Evolutionary conservation across 1,140 invertebrate genomes (phyloP), one percentile per base, ranked within the genome.

Genomic region (Tetramorium alpestre): DNA sequence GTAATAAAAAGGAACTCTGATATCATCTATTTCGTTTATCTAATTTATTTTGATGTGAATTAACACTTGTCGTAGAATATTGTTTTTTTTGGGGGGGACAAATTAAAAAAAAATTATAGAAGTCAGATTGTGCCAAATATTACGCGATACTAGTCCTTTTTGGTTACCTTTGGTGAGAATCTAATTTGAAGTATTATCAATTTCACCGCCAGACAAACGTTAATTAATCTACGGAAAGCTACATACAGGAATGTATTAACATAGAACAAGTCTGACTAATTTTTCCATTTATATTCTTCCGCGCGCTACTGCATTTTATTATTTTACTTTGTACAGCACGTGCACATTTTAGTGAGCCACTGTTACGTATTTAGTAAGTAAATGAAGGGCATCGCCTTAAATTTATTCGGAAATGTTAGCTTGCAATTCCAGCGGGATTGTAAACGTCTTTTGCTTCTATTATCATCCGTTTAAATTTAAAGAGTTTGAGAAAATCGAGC

Each of bases 11-110:
- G 22, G 67, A 82, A 80, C 75, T 89, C 67, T 69, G 73, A 76
- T 72, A 85, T 88, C 84, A 77, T 85, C 85, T 76, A 86, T 72
- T 89, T 87, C 65, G 82, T 92, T 88, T 76, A 85, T 62, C 80
- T 89, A 88, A 89, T 89, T 92, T 88, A 56, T 87, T 84, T 88
- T 88, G 69, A 78, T 54, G 6, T 10, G 33, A 22, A 60, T 3
- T 44, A 22, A 60, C n/a, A 16, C 38, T n/a, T 65, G n/a, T 28
- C 16, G 0, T 10, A 44, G 8, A 22, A 38, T 18, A 18, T 18
- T 78, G 44, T 51, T 25, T 0, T 33, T n/a, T 41, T 22, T 22
- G 22, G 22, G 22, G 22, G 25, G 33, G 33, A 33, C 28, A 41
- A 60, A 28, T 76, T 58, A 51, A n/a, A 78, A 54, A 65, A 80